A percentile compares a stretch with the other conserved stretches of the same genome.
Evolutionary conservation across 1,140 invertebrate species (phyloP).

Genomic region (Drosophila bocki): DNA sequence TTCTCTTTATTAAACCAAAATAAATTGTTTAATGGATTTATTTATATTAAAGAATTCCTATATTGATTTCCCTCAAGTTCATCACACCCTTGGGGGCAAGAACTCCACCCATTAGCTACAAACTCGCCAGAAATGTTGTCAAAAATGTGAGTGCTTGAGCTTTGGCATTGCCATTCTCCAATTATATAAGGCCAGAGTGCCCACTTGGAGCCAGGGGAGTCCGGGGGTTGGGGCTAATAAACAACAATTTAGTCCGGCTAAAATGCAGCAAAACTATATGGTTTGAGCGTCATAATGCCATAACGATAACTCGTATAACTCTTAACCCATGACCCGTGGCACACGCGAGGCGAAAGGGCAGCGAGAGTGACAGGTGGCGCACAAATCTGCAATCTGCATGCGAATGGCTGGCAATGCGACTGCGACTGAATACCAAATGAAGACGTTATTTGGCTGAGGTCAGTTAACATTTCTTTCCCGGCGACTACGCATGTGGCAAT

Average conservation of each 20-base stretch:
- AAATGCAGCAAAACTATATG: conserved; percentile 73
- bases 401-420: conserved; percentile 27
- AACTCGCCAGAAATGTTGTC: conserved; percentile 57
- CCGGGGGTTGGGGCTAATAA: conserved; percentile 38
- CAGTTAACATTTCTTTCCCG: conserved; percentile 29
- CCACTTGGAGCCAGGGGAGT: conserved; percentile 2
- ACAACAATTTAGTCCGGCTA: conserved; percentile 69
- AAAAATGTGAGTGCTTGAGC: conserved; percentile 53
- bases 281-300: conserved; percentile 47
- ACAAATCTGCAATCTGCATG: conserved; percentile 63
- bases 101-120: conserved; percentile 7
- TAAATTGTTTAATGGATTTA: too few species aligned
- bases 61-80: neutral
- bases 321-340: conserved; percentile 41
- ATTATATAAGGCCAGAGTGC: conserved; percentile 16
- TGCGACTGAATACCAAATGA: conserved; percentile 51
- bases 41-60: too few species aligned
- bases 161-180: conserved; percentile 35
- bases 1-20: neutral
- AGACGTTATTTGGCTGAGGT: conserved; percentile 29
- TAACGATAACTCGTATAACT: conserved; percentile 39
- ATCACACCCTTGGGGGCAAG: neutral
- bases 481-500: conserved; percentile 50
- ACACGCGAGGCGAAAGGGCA: conserved; percentile 54
- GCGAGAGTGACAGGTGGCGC: conserved; percentile 60